phyloP scores from a whole-genome alignment of 2,113 vertebrate genomes.

The Diadophis punctatus region DNA sequence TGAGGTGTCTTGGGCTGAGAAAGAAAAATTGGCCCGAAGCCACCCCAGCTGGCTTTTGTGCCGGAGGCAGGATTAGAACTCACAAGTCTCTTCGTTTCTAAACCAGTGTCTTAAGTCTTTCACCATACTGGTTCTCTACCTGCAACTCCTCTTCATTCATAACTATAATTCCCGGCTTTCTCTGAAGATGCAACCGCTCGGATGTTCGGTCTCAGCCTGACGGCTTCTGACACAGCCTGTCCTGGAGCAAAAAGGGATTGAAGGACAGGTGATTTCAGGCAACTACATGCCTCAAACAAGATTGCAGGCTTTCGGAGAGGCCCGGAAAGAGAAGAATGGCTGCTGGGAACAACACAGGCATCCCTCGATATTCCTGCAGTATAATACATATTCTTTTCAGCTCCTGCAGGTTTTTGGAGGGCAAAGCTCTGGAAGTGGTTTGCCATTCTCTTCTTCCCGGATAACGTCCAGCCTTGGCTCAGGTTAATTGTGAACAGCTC shows the following conservation, averaged over 20 bases:
- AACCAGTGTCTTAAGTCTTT: no score
- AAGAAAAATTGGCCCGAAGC: no score
- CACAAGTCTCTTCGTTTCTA: no score
- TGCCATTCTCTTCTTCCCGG: neutral
- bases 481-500: neutral
- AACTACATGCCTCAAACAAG: neutral
- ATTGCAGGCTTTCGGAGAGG: neutral
- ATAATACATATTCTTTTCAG: neutral
- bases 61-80: no score
- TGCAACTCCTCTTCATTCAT: slow-evolving; percentile 6
- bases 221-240: neutral
- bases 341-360: neutral
- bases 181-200: slow-evolving; percentile 2
- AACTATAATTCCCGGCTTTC: slow-evolving; percentile 15
- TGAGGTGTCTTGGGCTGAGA: no score
- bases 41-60: no score
- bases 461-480: neutral
- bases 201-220: slow-evolving; percentile 28
- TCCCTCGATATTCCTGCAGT: neutral
- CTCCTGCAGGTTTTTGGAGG: neutral
- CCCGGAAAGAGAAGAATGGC: neutral
- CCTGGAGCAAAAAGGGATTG: neutral
- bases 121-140: neutral
- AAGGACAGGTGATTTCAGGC: neutral
- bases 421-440: neutral